Evolutionary conservation across 30 jellyfish, hydroid and myxozoan species (phyloP).

Genomic region (Hydra vulgaris): DNA sequence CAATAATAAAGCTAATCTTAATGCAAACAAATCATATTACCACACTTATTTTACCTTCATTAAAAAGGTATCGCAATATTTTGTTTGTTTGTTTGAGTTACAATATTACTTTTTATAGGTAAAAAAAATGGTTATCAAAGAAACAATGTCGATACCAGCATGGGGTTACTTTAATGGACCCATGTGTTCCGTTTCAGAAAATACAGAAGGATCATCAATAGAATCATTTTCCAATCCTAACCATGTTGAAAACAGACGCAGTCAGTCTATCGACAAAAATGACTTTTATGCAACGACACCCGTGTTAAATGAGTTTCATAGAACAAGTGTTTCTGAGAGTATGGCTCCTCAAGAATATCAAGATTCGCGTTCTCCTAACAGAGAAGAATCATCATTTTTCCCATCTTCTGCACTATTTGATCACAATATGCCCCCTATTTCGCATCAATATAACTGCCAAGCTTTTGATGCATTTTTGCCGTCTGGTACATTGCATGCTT

Average conservation of each 20-base stretch:
- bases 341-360: slow-evolving; percentile 26
- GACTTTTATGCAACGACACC: slow-evolving; percentile 20
- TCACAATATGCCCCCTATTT: neutral
- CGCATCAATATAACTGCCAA: slow-evolving; percentile 15
- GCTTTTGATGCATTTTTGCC: slow-evolving; percentile 11
- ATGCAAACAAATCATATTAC: too few relatives aligned
- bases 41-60: too few relatives aligned
- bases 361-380: slow-evolving; percentile 25
- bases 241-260: slow-evolving; percentile 6
- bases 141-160: slow-evolving; percentile 2
- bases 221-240: slow-evolving; percentile 16
- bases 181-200: slow-evolving; percentile 29
- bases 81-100: neutral
- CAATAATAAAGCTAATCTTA: neutral
- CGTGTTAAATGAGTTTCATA: slow-evolving; percentile 3
- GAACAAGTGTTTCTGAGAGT: slow-evolving; percentile 21
- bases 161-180: slow-evolving; percentile 14
- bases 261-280: slow-evolving; percentile 19
- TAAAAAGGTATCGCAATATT: too few relatives aligned
- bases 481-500: neutral
- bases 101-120: neutral
- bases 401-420: slow-evolving; percentile 13
- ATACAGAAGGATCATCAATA: slow-evolving; percentile 8
- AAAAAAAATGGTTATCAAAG: slow-evolving; percentile 24
- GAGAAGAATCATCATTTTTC: slow-evolving; percentile 21